Conservation (phyloP, 2,888 invertebrate genomes). For the Luperina testacea region DNA sequence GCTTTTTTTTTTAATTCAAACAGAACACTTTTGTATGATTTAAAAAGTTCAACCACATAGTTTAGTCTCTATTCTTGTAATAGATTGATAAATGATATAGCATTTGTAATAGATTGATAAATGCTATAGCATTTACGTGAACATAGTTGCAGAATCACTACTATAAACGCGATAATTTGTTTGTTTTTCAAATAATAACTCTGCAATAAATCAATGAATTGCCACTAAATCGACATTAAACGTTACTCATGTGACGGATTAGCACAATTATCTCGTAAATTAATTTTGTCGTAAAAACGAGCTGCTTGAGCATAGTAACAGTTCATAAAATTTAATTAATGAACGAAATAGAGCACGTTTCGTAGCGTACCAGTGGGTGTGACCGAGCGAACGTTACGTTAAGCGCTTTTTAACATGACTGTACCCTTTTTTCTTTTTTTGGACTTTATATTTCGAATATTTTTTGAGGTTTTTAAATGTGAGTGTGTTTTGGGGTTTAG, state of each 20-base stretch:
- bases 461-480: constrained; percentile 41
- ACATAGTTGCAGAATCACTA: not conserved
- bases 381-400: constrained; percentile 68
- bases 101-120: not conserved
- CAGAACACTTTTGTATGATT: not conserved
- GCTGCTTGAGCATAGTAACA: constrained; percentile 14
- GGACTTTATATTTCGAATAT: constrained; percentile 42
- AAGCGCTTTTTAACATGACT: constrained; percentile 75
- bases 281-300: constrained; percentile 52
- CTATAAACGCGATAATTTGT: constrained; percentile 23
- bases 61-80: not conserved
- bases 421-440: constrained; percentile 60
- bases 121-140: not conserved
- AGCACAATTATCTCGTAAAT: constrained; percentile 54
- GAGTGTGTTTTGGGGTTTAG: constrained; percentile 27
- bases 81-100: not conserved
- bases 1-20: not conserved
- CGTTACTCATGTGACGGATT: constrained; percentile 44
- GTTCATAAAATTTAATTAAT: constrained; percentile 48
- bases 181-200: constrained; percentile 10
- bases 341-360: constrained; percentile 64
- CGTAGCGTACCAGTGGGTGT: constrained; percentile 64
- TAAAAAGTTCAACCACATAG: too few species aligned
- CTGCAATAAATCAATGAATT: constrained; percentile 45
- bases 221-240: constrained; percentile 43